phyloP scores from a whole-genome alignment of 1,140 invertebrate genomes.

The Micrasema minimum region DNA sequence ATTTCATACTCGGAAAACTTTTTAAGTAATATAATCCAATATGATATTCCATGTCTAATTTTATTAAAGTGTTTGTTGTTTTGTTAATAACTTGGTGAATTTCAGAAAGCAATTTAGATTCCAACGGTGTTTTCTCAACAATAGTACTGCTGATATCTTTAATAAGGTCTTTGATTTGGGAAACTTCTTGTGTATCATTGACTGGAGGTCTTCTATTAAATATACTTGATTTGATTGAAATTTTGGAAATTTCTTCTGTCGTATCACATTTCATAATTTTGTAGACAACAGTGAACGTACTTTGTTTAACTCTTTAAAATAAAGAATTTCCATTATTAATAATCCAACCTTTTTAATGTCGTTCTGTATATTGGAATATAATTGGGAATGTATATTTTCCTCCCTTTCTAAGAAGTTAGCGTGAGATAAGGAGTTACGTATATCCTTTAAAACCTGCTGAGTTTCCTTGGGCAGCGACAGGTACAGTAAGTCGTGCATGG shows the following conservation, averaged over 20 bases:
- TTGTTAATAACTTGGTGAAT: neutral
- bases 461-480: neutral
- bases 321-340: neutral
- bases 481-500: neutral
- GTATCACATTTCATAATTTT: neutral
- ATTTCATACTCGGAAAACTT: no score
- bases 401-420: neutral
- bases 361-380: slow-evolving; percentile 1
- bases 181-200: neutral
- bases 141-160: neutral
- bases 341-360: slow-evolving; percentile 1
- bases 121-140: neutral
- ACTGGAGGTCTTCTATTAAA: neutral
- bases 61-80: neutral
- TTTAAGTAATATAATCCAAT: no score
- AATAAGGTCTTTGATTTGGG: neutral
- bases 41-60: no score
- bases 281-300: neutral
- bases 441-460: neutral
- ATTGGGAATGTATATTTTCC: neutral
- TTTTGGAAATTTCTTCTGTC: neutral
- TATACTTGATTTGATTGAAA: neutral
- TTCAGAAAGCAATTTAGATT: neutral
- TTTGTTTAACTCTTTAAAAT: neutral
- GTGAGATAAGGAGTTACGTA: neutral